Evolutionary conservation across 2,113 vertebrate genomes (phyloP), one percentile per base, ranked within the genome.

Genomic region (Penelope pileata): DNA sequence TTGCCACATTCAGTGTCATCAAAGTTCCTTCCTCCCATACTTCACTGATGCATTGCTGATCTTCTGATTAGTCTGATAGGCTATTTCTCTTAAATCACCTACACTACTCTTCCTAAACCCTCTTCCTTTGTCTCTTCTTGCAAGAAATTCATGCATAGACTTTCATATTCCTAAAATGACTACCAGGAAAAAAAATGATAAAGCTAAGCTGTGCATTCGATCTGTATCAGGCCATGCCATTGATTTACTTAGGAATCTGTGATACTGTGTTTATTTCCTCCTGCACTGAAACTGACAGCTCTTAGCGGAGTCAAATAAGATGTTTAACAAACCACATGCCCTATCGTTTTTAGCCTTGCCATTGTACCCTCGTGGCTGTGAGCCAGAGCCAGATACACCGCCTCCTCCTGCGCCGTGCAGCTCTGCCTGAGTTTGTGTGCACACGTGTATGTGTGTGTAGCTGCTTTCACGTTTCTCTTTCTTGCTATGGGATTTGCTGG

Each of bases 1-100:
- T 98, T 98, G 98, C 98, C 98, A 98, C 98, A 97, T 98, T 98
- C 98, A 98, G 98, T 97, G 93, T 98, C 97, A 96, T 98, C 98
- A 98, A 97, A 98, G 98, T 98, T 98, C 97, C 96, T 96, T 98
- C 97, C 97, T 98, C 98, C 98, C 97, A 98, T 98, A 98, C 97
- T 97, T 97, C 94, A 97, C 24, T 95, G 97, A 97, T 98, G 97
- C 97, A 97, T 98, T 97, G 94, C 97, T 97, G 96, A 97, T 98
- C 96, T 98, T 98, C 98, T 98, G 98, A 98, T 98, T 97, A 98
- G 97, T 97, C 97, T 98, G 98, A 98, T 98, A 97, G 67, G 96
- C 96, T 95, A 51, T 91, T 94, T 95, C 93, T 94, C 88, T 96
- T 94, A 96, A 96, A 90, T 96, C 94, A 95, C 74, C 76, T 72